Conservation (phyloP, 2,888 invertebrate species). For the Epicampocera succincta region DNA sequence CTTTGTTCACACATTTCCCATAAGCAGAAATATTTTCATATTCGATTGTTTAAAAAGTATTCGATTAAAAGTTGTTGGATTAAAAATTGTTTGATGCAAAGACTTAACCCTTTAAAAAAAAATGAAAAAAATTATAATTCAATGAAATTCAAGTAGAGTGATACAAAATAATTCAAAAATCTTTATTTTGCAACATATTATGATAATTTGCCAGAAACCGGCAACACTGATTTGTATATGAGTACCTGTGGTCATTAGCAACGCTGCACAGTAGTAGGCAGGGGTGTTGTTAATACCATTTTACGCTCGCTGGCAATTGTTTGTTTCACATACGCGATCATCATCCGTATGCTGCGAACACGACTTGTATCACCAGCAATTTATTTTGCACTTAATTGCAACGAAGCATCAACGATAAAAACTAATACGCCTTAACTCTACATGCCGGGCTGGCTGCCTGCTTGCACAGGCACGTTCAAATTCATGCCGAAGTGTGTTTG, state of each 20-base stretch:
- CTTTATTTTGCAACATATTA: too few relatives aligned
- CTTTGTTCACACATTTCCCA: too few relatives aligned
- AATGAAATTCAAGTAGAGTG: too few relatives aligned
- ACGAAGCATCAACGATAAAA: slow-evolving; percentile 50
- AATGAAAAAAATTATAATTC: too few relatives aligned
- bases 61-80: too few relatives aligned
- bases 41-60: too few relatives aligned
- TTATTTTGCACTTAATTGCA: slow-evolving; percentile 62
- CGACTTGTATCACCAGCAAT: slow-evolving; percentile 42
- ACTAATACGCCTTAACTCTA: slow-evolving; percentile 51
- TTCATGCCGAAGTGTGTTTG: background rate
- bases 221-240: too few relatives aligned
- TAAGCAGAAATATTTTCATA: too few relatives aligned
- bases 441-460: slow-evolving; percentile 12
- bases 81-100: too few relatives aligned
- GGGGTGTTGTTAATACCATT: slow-evolving; percentile 57
- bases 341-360: slow-evolving; percentile 6
- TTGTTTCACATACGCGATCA: slow-evolving; percentile 27
- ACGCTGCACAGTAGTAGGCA: slow-evolving; percentile 22
- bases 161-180: too few relatives aligned
- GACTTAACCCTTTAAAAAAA: too few relatives aligned
- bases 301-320: slow-evolving; percentile 61
- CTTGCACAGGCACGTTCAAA: slow-evolving; percentile 6
- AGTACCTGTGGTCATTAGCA: background rate
- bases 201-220: too few relatives aligned